Percentiles rank a stretch among this genome's conserved stretches.
These are phyloP conservation scores for Whitmania pigra DNA, from an alignment of 1,140 invertebrate species.

Conservation along the genomic window DNA sequence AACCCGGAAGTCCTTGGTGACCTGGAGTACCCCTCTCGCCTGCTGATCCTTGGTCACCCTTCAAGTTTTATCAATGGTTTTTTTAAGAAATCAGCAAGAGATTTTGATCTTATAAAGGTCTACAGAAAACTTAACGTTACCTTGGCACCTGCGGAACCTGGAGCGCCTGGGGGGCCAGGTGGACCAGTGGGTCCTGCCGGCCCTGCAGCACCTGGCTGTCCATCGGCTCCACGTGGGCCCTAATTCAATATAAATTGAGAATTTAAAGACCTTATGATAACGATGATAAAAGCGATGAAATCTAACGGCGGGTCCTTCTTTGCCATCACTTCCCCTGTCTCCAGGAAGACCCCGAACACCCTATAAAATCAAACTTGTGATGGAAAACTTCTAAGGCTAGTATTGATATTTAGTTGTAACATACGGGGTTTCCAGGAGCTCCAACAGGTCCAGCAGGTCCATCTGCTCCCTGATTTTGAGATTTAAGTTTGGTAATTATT, in stretches of 20 bases:
- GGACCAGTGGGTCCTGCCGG: slow-evolving; percentile 12
- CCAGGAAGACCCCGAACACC: slow-evolving; percentile 16
- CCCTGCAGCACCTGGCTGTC: slow-evolving; percentile 10
- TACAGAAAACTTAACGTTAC: background rate
- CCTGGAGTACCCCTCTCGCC: slow-evolving; percentile 16
- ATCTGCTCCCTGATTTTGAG: slow-evolving; percentile 9
- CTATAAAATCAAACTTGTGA: slow-evolving; percentile 10
- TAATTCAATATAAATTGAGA: background rate
- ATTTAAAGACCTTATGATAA: background rate
- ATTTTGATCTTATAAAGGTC: slow-evolving; percentile 17
- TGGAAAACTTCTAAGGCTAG: background rate
- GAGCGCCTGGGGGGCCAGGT: slow-evolving; percentile 4
- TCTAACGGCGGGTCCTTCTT: slow-evolving; percentile 22
- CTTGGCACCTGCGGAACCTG: slow-evolving; percentile 12
- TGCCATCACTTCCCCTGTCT: slow-evolving; percentile 27
- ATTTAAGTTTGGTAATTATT: background rate
- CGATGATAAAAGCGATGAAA: background rate
- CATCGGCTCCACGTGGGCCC: slow-evolving; percentile 11
- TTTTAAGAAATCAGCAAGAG: slow-evolving; percentile 36
- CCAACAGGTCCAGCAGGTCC: slow-evolving; percentile 4
- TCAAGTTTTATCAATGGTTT: slow-evolving; percentile 23
- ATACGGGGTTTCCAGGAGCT: slow-evolving; percentile 10
- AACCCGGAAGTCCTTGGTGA: slow-evolving; percentile 6
- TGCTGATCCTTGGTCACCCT: slow-evolving; percentile 12
- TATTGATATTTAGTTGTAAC: background rate